Evolutionary conservation across 2,113 vertebrate species (phyloP).

Genomic region (Drymodes brunneopygia): DNA sequence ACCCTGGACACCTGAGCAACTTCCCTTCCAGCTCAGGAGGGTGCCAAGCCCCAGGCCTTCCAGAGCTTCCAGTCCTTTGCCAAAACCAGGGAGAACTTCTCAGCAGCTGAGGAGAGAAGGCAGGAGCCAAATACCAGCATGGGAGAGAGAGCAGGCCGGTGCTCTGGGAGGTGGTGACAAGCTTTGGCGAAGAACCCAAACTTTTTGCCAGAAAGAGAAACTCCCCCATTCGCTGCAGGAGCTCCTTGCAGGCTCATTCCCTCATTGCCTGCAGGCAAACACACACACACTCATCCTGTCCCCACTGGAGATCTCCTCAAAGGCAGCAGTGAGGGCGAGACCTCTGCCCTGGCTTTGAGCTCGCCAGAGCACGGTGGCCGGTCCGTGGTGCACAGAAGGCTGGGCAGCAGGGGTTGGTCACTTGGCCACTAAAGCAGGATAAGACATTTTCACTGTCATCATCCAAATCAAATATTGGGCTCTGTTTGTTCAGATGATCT

Average conservation of each 20-base stretch:
- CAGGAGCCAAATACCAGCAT: conserved; percentile 16
- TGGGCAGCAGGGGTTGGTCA: background rate
- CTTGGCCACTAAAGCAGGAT: background rate
- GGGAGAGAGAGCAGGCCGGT: background rate
- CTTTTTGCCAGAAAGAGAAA: conserved; percentile 18
- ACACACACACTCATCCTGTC: background rate
- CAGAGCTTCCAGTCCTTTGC: background rate
- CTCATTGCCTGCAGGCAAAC: background rate
- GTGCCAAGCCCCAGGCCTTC: background rate
- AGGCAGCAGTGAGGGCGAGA: background rate
- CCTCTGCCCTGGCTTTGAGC: background rate
- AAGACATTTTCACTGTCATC: background rate
- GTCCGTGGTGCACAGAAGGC: background rate
- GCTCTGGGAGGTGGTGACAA: conserved; percentile 6
- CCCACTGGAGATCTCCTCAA: background rate
- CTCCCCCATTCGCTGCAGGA: background rate
- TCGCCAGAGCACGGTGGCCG: rapidly evolving
- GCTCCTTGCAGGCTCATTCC: background rate
- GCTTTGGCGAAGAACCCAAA: background rate
- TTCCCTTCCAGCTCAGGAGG: background rate
- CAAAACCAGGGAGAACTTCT: background rate
- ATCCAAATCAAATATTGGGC: background rate
- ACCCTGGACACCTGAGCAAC: background rate
- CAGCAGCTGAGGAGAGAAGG: background rate
- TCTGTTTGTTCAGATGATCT: background rate